phyloP scores from a whole-genome alignment of 2,888 invertebrate species.

The Epinotia ramella region DNA sequence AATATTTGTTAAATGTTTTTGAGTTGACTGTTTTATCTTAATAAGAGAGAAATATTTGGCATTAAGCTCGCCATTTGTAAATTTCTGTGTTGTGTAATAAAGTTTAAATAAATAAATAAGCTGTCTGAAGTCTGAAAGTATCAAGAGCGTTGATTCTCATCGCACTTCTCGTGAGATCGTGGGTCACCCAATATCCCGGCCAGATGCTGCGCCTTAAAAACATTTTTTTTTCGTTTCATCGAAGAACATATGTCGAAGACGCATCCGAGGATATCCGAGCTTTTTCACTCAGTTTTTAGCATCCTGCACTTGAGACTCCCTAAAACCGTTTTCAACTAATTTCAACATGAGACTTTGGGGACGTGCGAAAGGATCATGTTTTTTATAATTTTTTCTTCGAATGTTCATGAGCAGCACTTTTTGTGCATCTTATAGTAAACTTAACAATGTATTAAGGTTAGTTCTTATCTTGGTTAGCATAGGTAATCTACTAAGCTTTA shows the following conservation, averaged over 20 bases:
- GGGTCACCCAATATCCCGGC: slow-evolving; percentile 76
- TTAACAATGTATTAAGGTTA: too few species aligned
- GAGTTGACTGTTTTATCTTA: too few species aligned
- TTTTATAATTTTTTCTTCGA: background rate
- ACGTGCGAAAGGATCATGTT: too few species aligned
- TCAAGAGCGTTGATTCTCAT: slow-evolving; percentile 52
- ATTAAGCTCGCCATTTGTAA: too few species aligned
- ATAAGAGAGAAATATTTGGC: too few species aligned
- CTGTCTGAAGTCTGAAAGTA: slow-evolving; percentile 47
- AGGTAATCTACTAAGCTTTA: too few species aligned
- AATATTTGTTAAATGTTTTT: too few species aligned
- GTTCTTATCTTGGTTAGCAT: too few species aligned
- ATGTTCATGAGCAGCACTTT: background rate
- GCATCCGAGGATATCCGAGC: slow-evolving; percentile 69
- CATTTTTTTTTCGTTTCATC: slow-evolving; percentile 57
- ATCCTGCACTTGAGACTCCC: slow-evolving; percentile 52
- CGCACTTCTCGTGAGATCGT: slow-evolving; percentile 63
- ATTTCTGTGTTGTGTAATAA: too few species aligned
- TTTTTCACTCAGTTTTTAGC: slow-evolving; percentile 57
- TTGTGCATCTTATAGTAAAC: background rate
- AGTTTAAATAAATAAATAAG: too few species aligned
- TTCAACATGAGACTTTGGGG: background rate
- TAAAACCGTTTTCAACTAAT: background rate
- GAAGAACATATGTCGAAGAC: slow-evolving; percentile 63
- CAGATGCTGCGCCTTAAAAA: slow-evolving; percentile 73